Evolutionary conservation across 2,797 vertebrate genomes (phyloP).

Genomic region (Lates japonicus): DNA sequence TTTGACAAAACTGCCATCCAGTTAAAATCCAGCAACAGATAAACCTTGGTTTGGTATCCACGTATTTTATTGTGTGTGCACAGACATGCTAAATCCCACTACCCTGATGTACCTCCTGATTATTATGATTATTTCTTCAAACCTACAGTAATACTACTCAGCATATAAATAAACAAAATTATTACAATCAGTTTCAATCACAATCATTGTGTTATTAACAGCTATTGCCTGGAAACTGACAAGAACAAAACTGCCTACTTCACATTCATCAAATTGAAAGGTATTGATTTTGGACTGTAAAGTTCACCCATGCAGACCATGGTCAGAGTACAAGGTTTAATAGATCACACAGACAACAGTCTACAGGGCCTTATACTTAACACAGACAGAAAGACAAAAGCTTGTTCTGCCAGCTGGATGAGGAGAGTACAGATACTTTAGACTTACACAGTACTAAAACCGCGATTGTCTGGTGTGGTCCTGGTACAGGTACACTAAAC

Average conservation of each 20-base stretch:
- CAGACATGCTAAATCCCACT: neutral
- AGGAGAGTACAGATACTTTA: constrained; percentile 34
- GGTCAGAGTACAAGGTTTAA: constrained; percentile 62
- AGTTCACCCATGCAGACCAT: constrained; percentile 43
- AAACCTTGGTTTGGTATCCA: constrained; percentile 1
- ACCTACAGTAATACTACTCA: neutral
- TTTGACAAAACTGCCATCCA: constrained; percentile 24
- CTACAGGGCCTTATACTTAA: constrained; percentile 64
- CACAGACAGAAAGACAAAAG: constrained; percentile 42
- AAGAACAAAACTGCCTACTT: constrained; percentile 57
- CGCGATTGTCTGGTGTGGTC: constrained; percentile 1
- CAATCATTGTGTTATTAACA: constrained; percentile 27
- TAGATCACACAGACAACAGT: constrained; percentile 52
- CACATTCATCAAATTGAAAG: no score
- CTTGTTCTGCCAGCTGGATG: constrained; percentile 27
- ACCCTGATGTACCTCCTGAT: constrained; percentile 9
- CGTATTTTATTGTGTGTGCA: constrained; percentile 17
- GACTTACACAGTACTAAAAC: constrained; percentile 18
- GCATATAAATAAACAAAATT: constrained; percentile 5
- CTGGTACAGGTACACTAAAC: constrained; percentile 5
- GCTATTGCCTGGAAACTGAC: constrained; percentile 42
- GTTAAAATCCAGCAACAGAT: constrained; percentile 13
- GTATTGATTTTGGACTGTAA: constrained; percentile 55
- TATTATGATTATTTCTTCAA: constrained; percentile 17
- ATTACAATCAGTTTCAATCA: constrained; percentile 24